Evolutionary conservation across 2,888 invertebrate genomes (phyloP).

Genomic region (Aromia moschata): DNA sequence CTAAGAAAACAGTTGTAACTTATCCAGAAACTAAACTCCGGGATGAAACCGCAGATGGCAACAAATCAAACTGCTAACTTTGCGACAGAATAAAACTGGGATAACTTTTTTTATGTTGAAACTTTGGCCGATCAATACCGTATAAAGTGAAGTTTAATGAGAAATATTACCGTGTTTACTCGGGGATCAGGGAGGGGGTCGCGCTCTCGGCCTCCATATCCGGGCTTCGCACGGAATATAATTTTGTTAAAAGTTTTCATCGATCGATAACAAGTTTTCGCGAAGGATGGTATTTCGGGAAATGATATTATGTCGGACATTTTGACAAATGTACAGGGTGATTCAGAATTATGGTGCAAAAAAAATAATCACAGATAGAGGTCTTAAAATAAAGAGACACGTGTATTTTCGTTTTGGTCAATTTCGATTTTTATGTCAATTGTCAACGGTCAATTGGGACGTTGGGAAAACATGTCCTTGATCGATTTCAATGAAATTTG

Average conservation of each 20-base stretch:
- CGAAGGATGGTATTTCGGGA: background rate
- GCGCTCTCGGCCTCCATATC: constrained; percentile 16
- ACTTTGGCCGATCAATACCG: constrained; percentile 20
- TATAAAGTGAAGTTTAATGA: constrained; percentile 27
- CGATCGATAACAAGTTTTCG: background rate
- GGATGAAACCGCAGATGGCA: constrained; percentile 24
- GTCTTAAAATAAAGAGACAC: no score
- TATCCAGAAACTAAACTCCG: constrained; percentile 5
- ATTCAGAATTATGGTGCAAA: no score
- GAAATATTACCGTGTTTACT: constrained; percentile 29
- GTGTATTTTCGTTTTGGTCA: no score
- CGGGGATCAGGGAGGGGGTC: constrained; percentile 25
- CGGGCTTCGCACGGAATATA: constrained; percentile 13
- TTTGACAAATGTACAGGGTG: no score
- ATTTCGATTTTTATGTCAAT: no score
- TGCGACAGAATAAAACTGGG: constrained; percentile 18
- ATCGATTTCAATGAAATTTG: no score
- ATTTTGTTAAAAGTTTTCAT: constrained; percentile 22
- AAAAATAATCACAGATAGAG: no score
- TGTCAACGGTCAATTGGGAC: no score
- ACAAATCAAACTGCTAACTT: constrained; percentile 25
- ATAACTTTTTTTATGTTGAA: constrained; percentile 21
- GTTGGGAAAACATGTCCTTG: no score
- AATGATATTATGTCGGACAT: no score
- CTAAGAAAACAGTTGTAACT: constrained; percentile 16